A percentile compares a stretch with the other conserved stretches of the same genome.
Conservation (phyloP, 2,113 vertebrate genomes). For the Struthio camelus region DNA sequence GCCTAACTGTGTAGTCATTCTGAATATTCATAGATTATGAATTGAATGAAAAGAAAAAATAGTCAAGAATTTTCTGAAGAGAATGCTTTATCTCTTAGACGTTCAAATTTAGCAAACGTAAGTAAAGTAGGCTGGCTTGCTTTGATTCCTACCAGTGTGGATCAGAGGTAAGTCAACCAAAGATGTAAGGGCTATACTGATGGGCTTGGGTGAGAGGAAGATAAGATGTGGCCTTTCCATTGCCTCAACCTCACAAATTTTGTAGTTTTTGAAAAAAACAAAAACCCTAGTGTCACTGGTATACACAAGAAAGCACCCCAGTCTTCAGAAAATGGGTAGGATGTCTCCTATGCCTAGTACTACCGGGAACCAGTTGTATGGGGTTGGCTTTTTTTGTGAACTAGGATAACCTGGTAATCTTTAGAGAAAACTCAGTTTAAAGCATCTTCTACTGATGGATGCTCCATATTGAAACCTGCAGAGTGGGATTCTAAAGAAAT, state of each 20-base stretch:
- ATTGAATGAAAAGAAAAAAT: conserved; percentile 1
- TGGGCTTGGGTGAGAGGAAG: not conserved
- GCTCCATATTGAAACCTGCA: not conserved
- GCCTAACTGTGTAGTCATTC: not conserved
- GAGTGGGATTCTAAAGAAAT: not conserved
- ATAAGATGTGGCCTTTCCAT: not conserved
- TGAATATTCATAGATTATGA: not conserved
- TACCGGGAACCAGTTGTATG: not conserved
- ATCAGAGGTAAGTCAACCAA: not conserved
- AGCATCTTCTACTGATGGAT: not conserved
- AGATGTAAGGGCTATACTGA: not conserved
- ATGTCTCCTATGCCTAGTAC: not conserved
- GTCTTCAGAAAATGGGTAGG: not conserved
- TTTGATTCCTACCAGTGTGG: fast-evolving
- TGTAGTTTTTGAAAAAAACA: not conserved
- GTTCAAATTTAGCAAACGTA: fast-evolving
- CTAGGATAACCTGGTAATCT: not conserved
- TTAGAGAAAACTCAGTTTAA: not conserved
- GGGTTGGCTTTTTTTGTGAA: not conserved
- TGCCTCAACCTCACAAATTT: not conserved
- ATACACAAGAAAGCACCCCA: not conserved
- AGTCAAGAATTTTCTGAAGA: not conserved
- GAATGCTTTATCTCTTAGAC: not conserved
- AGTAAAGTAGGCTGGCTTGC: not conserved
- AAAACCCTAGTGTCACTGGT: not conserved